These are phyloP conservation scores for Trematomus loennbergii DNA, from an alignment of 2,113 vertebrate genomes.

Conservation along the genomic window DNA sequence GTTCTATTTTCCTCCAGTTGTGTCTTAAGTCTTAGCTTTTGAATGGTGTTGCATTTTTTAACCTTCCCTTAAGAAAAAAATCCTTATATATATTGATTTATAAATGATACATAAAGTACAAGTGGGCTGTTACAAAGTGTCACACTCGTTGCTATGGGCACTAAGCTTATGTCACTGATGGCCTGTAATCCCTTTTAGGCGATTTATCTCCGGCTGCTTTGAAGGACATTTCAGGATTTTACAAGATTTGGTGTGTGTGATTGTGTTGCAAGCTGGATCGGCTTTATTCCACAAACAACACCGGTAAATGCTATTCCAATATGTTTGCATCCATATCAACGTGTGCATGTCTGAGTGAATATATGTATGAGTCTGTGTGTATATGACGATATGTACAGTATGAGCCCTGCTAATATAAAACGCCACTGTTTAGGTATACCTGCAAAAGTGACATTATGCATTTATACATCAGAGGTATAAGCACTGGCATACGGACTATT, in stretches of 20 bases:
- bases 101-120: constrained; percentile 7
- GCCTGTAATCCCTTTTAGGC: constrained; percentile 35
- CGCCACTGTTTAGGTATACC: background rate
- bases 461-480: background rate
- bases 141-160: constrained; percentile 16
- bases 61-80: background rate
- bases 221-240: constrained; percentile 37
- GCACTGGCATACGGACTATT: background rate
- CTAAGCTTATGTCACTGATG: constrained; percentile 44
- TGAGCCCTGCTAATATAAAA: background rate
- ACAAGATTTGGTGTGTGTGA: constrained; percentile 11
- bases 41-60: background rate
- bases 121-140: background rate
- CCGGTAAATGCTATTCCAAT: background rate
- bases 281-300: background rate
- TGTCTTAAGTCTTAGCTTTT: background rate
- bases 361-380: background rate
- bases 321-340: background rate
- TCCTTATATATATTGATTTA: constrained; percentile 5
- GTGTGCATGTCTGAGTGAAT: background rate
- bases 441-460: background rate
- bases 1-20: background rate
- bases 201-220: constrained; percentile 35
- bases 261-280: constrained; percentile 12
- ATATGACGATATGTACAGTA: too few species aligned